Conservation (phyloP, 1,140 invertebrate species). For the Whitmania pigra region DNA sequence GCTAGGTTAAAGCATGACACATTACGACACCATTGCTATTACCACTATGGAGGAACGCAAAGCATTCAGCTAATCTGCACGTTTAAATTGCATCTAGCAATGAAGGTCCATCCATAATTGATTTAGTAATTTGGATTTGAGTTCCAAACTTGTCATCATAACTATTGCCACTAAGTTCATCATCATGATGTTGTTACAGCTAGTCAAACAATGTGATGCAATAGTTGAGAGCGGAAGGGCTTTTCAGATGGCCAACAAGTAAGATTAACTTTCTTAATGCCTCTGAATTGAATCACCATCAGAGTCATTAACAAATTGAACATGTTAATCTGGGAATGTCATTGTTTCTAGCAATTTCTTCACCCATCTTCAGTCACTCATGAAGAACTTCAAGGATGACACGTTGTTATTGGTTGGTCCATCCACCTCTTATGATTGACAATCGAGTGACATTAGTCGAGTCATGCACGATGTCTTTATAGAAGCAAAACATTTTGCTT, state of each 20-base stretch:
- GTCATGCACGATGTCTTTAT: neutral
- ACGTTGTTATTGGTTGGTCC: neutral
- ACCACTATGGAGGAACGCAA: no score
- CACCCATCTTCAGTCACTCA: constrained; percentile 1
- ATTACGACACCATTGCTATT: no score
- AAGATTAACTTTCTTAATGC: neutral
- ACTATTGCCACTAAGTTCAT: no score
- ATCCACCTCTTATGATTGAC: neutral
- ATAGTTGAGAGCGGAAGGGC: constrained; percentile 1
- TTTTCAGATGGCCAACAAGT: constrained; percentile 2
- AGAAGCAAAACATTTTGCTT: neutral
- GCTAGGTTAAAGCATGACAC: neutral
- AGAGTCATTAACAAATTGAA: neutral
- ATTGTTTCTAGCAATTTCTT: neutral
- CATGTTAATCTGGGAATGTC: neutral
- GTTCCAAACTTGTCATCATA: neutral
- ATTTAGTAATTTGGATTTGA: neutral
- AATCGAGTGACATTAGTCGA: neutral
- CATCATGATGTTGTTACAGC: neutral
- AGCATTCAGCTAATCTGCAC: no score
- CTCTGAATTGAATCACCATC: neutral
- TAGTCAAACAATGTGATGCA: constrained; percentile 4
- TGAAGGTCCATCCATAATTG: neutral
- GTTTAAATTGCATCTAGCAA: neutral
- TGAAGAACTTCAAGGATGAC: constrained; percentile 7